Evolutionary conservation across 2,888 invertebrate genomes (phyloP), one percentile per base, ranked within the genome.

Genomic region (Clitarchus hookeri): DNA sequence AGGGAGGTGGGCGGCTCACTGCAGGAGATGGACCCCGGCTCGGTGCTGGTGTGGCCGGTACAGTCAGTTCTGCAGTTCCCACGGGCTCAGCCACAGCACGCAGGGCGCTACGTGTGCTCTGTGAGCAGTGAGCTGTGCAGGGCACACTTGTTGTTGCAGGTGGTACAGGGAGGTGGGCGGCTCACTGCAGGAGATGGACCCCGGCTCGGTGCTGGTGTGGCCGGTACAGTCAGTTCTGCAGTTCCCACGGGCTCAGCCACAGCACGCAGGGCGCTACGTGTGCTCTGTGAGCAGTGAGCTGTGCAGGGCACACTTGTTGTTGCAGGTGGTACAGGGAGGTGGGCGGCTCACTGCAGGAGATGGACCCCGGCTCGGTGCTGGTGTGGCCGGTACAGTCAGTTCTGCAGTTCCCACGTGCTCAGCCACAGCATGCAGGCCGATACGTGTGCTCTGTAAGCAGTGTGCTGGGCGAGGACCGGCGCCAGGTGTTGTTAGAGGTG

Each of bases 381-480:
- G 94, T 95, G 89, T 93, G 94, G 84, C 93, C 95, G 86, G 94
- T 94, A 87, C 95, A 95, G 90, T 89, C 89, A 44, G 93, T 97
- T 88, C 93, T 97, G 88, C 93, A 95, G 89, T 94, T 97, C 89
- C 93, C 95, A 86, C 94, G 96, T 87, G 94, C 95, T 83, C 95
- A 95, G 90, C 93, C 95, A 44, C 93, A 94, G 86, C 97, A 97
- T 91, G 94, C 95, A 25, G 97, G 97, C 25, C 93, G 95, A 89
- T 97, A 97, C 94, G 95, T 96, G 87, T 97, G 97, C 92, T 94
- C 96, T 88, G 96, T 96, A n/a, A 95, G 95, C 90, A 98, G 97
- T 92, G 93, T 95, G 87, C 95, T 96, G 89, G 96, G 96, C 27
- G 96, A 96, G 90, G 94, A 96, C 90, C 94, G 95, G 80, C 93